phyloP scores from a whole-genome alignment of 2,113 vertebrate species.

The Corythornis madagascariensis region DNA sequence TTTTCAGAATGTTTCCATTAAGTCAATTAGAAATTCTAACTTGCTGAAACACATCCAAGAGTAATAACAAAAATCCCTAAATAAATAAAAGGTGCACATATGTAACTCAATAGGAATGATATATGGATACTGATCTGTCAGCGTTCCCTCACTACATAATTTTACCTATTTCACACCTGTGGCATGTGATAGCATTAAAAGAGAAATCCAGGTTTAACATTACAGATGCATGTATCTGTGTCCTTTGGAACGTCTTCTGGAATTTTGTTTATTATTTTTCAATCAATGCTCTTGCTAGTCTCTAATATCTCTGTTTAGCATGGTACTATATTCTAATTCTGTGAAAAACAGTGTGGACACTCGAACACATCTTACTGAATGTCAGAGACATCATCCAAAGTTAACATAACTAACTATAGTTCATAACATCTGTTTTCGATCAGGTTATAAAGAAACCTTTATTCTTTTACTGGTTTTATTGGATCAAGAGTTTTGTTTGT shows the following conservation, averaged over 20 bases:
- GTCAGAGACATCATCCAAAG: background rate
- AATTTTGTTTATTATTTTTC: background rate
- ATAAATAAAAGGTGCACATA: conserved; percentile 38
- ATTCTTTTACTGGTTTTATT: background rate
- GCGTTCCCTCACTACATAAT: conserved; percentile 10
- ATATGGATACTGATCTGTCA: conserved; percentile 28
- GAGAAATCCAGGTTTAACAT: background rate
- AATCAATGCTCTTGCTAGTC: background rate
- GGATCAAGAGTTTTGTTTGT: background rate
- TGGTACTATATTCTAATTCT: background rate
- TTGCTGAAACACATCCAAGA: conserved; percentile 34
- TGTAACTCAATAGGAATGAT: conserved; percentile 29
- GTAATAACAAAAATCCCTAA: conserved; percentile 32
- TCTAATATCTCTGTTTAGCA: background rate
- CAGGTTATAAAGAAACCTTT: background rate
- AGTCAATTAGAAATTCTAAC: conserved; percentile 45
- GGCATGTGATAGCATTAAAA: background rate
- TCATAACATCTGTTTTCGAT: background rate
- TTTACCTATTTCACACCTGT: conserved; percentile 34
- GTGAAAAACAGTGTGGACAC: background rate
- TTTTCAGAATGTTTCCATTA: conserved; percentile 32
- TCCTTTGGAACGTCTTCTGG: background rate
- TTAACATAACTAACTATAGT: background rate
- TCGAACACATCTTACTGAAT: background rate
- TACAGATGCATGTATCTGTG: background rate